Evolutionary conservation across 2,888 invertebrate species (phyloP).

Genomic region (Sisyra nigra): DNA sequence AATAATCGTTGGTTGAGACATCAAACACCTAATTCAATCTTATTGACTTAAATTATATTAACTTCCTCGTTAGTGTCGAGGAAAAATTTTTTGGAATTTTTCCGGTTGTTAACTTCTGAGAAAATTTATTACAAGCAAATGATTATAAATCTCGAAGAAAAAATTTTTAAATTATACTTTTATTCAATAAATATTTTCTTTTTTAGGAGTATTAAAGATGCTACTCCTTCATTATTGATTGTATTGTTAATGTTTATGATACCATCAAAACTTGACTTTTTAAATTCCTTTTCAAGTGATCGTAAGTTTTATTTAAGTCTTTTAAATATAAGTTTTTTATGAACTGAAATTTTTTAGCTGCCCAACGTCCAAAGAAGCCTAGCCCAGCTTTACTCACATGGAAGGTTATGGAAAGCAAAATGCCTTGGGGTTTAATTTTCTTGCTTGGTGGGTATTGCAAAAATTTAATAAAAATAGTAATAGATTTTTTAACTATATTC

Average conservation of each 20-base stretch:
- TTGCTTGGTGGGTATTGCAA: constrained; percentile 52
- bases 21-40: too few relatives aligned
- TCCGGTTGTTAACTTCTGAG: neutral
- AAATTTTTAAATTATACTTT: too few relatives aligned
- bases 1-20: constrained; percentile 1
- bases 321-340: neutral
- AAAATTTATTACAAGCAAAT: neutral
- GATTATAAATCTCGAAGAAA: neutral
- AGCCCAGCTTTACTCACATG: constrained; percentile 65
- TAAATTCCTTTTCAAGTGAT: constrained; percentile 45
- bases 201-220: constrained; percentile 56
- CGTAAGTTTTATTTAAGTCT: constrained; percentile 13
- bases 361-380: constrained; percentile 41
- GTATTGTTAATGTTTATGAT: constrained; percentile 70
- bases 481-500: neutral
- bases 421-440: constrained; percentile 83
- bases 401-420: constrained; percentile 68
- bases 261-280: constrained; percentile 61
- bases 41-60: neutral
- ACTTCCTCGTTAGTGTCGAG: too few relatives aligned
- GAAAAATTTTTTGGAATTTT: neutral
- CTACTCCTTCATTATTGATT: constrained; percentile 69
- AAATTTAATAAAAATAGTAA: too few relatives aligned
- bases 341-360: constrained; percentile 22
- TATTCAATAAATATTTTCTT: too few relatives aligned